A percentile compares a stretch with the other conserved stretches of the same genome.
phyloP scores from a whole-genome alignment of 2,888 invertebrate genomes.

The Quadroppia sp. region DNA sequence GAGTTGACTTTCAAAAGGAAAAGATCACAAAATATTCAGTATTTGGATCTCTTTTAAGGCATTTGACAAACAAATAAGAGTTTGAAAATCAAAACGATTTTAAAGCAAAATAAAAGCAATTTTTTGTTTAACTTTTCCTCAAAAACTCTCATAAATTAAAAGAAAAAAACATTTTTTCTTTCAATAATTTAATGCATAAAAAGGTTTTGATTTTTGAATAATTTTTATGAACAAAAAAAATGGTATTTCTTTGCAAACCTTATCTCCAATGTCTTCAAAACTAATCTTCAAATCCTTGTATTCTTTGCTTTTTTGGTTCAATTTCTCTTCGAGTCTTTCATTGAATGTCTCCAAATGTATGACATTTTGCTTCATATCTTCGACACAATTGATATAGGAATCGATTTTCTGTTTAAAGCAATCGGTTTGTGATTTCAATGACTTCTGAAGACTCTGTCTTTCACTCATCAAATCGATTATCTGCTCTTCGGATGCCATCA shows the following conservation, averaged over 20 bases:
- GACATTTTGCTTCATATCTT: conserved; percentile 8
- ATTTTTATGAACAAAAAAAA: not conserved
- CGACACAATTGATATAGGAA: not conserved
- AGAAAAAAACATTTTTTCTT: not conserved
- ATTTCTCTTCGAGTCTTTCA: not conserved
- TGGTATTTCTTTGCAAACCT: not conserved
- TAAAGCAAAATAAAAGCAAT: not conserved
- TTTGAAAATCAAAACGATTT: not conserved
- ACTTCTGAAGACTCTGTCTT: not conserved
- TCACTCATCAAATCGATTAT: conserved; percentile 21
- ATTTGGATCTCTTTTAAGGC: too few relatives aligned
- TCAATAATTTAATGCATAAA: not conserved
- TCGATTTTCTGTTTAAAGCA: not conserved
- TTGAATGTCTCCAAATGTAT: not conserved
- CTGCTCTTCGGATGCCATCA: conserved; percentile 1
- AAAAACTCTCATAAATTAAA: not conserved
- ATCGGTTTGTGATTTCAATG: not conserved
- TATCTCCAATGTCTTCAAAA: conserved; percentile 17
- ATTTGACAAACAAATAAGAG: not conserved
- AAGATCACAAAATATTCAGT: too few relatives aligned
- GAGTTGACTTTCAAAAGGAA: too few relatives aligned
- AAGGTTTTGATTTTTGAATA: not conserved
- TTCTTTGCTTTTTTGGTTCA: conserved; percentile 12
- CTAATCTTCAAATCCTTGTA: not conserved
- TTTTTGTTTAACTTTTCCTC: not conserved